These are phyloP conservation scores for Chymomyza costata DNA, from an alignment of 1,140 invertebrate species.

Conservation along the genomic window DNA sequence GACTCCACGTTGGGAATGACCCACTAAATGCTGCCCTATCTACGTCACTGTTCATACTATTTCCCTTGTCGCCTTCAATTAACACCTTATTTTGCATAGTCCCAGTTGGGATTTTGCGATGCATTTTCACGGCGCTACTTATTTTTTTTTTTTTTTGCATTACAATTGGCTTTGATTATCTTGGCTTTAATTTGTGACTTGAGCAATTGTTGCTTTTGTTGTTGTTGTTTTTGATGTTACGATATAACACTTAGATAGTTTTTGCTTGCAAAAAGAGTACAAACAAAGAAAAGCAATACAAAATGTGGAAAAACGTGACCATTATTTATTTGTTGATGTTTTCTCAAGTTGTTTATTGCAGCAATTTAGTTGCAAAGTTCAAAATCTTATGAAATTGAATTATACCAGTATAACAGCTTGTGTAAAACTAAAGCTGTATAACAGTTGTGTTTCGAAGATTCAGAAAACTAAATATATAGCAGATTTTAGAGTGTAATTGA, in stretches of 20 bases:
- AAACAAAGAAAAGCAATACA: constrained; percentile 24
- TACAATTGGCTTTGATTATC: constrained; percentile 61
- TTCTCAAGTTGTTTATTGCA: constrained; percentile 1
- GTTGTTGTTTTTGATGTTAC: constrained; percentile 54
- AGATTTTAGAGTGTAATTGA: no score
- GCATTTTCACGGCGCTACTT: constrained; percentile 8
- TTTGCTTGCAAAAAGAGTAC: constrained; percentile 4
- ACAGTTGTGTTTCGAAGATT: no score
- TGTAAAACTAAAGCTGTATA: no score
- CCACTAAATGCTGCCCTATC: no score
- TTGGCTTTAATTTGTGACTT: constrained; percentile 63
- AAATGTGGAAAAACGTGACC: constrained; percentile 60
- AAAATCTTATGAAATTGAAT: no score
- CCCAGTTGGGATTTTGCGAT: constrained; percentile 30
- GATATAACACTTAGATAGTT: constrained; percentile 66
- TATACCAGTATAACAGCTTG: no score
- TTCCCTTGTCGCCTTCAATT: constrained; percentile 45
- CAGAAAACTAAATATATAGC: no score
- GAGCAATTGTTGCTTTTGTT: constrained; percentile 52
- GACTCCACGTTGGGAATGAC: no score
- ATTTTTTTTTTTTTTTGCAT: constrained; percentile 41
- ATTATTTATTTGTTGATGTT: constrained; percentile 34
- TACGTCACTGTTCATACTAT: no score
- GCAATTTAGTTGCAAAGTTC: not conserved
- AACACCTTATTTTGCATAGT: constrained; percentile 43